phyloP scores from a whole-genome alignment of 1,140 invertebrate genomes.

The Microplitis demolitor region DNA sequence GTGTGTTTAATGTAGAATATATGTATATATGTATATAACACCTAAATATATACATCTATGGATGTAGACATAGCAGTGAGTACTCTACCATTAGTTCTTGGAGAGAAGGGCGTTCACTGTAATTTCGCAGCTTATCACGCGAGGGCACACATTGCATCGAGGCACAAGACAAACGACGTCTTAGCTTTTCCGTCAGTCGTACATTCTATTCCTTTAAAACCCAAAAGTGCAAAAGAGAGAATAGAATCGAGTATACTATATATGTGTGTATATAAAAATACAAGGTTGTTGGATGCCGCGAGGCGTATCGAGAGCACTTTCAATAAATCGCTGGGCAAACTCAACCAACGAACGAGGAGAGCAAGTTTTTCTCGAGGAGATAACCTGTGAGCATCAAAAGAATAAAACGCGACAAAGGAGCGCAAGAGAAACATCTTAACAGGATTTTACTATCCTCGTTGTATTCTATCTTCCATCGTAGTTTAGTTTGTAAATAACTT shows the following conservation, averaged over 20 bases:
- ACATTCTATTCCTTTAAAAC: background rate
- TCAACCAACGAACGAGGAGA: background rate
- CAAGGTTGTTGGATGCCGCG: background rate
- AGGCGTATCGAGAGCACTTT: slow-evolving; percentile 20
- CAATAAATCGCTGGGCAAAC: slow-evolving; percentile 21
- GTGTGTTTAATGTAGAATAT: background rate
- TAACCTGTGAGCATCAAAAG: background rate
- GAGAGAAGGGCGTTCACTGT: slow-evolving; percentile 25
- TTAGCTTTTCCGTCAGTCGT: background rate
- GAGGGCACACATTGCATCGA: slow-evolving; percentile 23
- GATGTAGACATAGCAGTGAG: background rate
- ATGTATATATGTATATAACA: background rate
- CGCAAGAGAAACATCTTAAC: background rate
- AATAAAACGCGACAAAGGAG: background rate
- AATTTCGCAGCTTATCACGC: slow-evolving; percentile 31
- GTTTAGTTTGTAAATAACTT: too few relatives aligned
- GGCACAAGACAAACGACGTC: slow-evolving; percentile 9
- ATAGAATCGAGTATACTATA: background rate
- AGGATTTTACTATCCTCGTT: too few relatives aligned
- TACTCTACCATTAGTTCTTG: slow-evolving; percentile 18
- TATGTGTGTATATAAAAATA: background rate
- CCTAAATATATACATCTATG: background rate
- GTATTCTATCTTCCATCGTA: too few relatives aligned
- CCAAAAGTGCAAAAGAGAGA: background rate
- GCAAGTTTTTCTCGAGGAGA: slow-evolving; percentile 4